Conservation (phyloP, 2,797 vertebrate genomes). For the Poeciliopsis presidionis region DNA sequence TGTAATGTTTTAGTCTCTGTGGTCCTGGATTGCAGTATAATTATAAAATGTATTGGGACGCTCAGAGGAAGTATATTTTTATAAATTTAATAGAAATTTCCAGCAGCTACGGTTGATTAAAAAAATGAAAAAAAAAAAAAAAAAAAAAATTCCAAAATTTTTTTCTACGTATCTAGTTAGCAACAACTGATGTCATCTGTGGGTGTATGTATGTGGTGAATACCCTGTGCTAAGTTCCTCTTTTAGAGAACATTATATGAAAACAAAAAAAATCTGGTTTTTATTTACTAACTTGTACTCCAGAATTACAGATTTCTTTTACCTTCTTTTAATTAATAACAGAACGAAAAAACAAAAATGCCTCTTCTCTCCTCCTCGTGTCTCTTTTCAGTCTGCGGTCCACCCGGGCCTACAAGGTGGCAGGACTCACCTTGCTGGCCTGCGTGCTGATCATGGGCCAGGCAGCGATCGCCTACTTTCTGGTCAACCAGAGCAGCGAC, state of each 20-base stretch:
- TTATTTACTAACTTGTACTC: neutral
- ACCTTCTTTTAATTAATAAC: neutral
- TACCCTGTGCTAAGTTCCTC: constrained; percentile 4
- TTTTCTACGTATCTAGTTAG: constrained; percentile 13
- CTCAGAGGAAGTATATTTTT: neutral
- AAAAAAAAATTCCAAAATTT: neutral
- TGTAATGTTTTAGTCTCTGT: neutral
- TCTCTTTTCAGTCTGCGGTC: constrained; percentile 40
- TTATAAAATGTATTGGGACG: neutral
- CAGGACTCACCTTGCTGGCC: constrained; percentile 85
- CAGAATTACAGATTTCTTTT: neutral
- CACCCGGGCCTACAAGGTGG: constrained; percentile 74
- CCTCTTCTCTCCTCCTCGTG: neutral
- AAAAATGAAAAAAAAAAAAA: no score
- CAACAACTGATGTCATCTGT: constrained; percentile 43
- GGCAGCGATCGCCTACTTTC: constrained; percentile 84
- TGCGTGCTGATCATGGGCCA: constrained; percentile 87
- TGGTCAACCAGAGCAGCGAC: constrained; percentile 82
- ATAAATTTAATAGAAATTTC: neutral
- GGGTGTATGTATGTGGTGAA: neutral
- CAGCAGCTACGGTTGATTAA: neutral
- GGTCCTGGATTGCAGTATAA: neutral
- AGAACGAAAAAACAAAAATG: neutral
- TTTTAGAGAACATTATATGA: neutral
- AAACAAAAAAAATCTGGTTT: neutral